phyloP scores from a whole-genome alignment of 2,888 invertebrate genomes.

The Gisinianus flammeolus region DNA sequence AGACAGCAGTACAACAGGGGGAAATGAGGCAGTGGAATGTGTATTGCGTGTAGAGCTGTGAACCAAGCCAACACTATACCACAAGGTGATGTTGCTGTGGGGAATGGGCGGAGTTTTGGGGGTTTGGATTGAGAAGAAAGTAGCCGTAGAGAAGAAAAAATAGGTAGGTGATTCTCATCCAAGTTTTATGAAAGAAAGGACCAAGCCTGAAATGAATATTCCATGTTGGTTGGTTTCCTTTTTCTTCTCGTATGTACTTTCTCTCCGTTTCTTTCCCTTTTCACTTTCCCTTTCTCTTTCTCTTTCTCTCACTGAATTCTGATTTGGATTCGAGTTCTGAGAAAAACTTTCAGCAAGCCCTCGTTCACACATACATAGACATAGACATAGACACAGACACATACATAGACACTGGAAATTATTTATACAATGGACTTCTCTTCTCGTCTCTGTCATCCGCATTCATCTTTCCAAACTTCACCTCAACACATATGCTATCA shows the following conservation, averaged over 20 bases:
- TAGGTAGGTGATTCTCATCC: slow-evolving; percentile 32
- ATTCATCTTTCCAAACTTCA: neutral
- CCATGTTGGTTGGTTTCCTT: slow-evolving; percentile 26
- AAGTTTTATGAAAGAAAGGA: slow-evolving; percentile 44
- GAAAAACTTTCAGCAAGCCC: slow-evolving; percentile 6
- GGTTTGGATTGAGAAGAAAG: neutral
- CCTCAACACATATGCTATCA: no score
- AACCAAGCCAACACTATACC: no score
- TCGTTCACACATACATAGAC: no score
- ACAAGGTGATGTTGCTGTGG: no score
- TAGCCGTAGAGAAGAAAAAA: no score
- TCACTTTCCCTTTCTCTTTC: no score
- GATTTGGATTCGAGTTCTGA: neutral
- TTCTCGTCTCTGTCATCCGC: slow-evolving; percentile 1
- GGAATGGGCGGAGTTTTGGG: neutral
- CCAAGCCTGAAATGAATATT: slow-evolving; percentile 46
- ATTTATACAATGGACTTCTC: slow-evolving; percentile 17
- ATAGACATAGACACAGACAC: no score
- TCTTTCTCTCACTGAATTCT: neutral
- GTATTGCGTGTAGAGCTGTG: no score
- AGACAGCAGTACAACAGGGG: no score
- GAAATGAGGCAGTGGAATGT: no score
- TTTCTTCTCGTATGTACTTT: neutral
- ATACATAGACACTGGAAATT: neutral
- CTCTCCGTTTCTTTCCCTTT: neutral